Percentiles rank a stretch among this genome's conserved stretches.
These are phyloP conservation scores for rat (Rattus norvegicus) DNA, from an alignment of 2,113 vertebrate genomes.

Conservation along the genomic window DNA sequence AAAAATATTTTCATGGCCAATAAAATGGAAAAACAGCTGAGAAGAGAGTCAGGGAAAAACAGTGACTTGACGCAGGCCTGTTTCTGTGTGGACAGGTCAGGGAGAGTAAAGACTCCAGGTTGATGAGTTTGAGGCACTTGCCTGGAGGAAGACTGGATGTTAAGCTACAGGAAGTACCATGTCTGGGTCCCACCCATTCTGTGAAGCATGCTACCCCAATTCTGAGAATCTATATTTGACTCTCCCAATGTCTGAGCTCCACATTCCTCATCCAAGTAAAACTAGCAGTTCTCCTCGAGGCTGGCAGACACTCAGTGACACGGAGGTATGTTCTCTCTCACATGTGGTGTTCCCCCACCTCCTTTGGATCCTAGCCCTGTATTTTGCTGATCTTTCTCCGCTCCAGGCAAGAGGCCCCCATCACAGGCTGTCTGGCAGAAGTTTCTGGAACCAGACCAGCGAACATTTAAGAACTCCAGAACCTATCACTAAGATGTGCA, in stretches of 20 bases:
- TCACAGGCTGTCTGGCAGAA: neutral
- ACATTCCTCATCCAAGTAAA: slow-evolving; percentile 49
- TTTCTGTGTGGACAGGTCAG: slow-evolving; percentile 42
- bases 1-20: slow-evolving; percentile 79
- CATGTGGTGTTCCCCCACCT: neutral
- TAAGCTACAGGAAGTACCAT: neutral
- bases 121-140: neutral
- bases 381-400: neutral
- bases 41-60: neutral
- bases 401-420: neutral
- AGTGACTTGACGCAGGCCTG: neutral
- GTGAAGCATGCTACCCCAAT: neutral
- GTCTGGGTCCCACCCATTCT: slow-evolving; percentile 49
- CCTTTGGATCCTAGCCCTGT: neutral
- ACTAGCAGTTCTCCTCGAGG: neutral
- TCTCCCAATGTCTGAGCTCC: neutral
- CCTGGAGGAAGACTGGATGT: neutral
- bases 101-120: slow-evolving; percentile 22
- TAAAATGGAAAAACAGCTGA: slow-evolving; percentile 73
- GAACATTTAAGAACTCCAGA: neutral
- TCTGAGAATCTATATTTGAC: slow-evolving; percentile 54
- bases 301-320: slow-evolving; percentile 30
- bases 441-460: slow-evolving; percentile 18
- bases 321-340: neutral
- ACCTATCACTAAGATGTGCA: neutral